Percentiles rank a stretch among this genome's conserved stretches.
Conservation (phyloP, 1,140 invertebrate species). For the Trissolcus basalis region DNA sequence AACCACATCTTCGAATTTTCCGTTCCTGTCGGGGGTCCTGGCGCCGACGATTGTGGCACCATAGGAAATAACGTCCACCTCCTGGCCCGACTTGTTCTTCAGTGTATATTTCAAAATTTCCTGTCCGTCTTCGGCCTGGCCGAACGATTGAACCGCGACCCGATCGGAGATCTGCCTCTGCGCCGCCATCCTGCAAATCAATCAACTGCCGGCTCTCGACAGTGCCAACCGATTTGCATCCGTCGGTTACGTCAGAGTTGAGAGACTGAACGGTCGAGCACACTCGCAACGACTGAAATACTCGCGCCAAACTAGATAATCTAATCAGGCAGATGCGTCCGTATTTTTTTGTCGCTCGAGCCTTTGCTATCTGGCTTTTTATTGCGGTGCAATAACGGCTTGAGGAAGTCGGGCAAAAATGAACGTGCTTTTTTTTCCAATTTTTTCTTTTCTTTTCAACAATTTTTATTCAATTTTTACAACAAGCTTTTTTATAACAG, state of each 20-base stretch:
- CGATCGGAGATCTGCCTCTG: constrained; percentile 25
- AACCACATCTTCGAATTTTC: constrained; percentile 79
- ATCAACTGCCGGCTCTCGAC: constrained; percentile 14
- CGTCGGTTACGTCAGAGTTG: constrained; percentile 38
- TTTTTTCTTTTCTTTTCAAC: background rate
- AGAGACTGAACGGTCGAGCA: constrained; percentile 34
- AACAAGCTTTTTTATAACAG: too few relatives aligned
- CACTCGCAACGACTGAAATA: constrained; percentile 37
- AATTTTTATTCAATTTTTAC: background rate
- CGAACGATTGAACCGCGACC: constrained; percentile 62
- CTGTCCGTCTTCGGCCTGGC: constrained; percentile 54
- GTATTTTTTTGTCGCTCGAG: constrained; percentile 9
- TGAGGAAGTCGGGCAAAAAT: constrained; percentile 12
- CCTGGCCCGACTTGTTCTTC: constrained; percentile 75
- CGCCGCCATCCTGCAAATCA: constrained; percentile 18
- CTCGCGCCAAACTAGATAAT: constrained; percentile 40
- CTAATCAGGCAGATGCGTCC: constrained; percentile 30
- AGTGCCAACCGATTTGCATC: constrained; percentile 28
- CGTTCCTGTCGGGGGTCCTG: constrained; percentile 80
- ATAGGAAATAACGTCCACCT: constrained; percentile 79
- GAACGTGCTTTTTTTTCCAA: too few relatives aligned
- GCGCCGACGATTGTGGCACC: constrained; percentile 83
- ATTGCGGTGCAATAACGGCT: constrained; percentile 14
- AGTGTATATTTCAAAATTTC: constrained; percentile 76
- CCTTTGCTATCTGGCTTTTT: constrained; percentile 26